Conservation (phyloP, 2,888 invertebrate genomes). For the Belgica antarctica region DNA sequence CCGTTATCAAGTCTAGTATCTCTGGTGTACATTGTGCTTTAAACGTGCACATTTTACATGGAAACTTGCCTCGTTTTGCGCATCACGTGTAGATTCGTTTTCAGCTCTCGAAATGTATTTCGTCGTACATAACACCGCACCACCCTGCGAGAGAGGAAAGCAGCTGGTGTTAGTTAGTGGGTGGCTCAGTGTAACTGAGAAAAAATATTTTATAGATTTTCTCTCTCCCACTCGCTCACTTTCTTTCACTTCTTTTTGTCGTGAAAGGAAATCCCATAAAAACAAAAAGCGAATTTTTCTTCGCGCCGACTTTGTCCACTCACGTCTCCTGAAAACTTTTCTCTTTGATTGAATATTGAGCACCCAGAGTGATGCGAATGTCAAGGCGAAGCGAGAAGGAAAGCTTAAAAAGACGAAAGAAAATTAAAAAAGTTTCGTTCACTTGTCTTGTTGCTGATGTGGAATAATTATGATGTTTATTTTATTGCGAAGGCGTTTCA, state of each 20-base stretch:
- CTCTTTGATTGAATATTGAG: conserved; percentile 43
- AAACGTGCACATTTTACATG: conserved; percentile 6
- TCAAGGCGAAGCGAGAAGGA: not conserved
- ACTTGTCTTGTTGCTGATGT: not conserved
- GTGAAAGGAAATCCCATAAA: conserved; percentile 15
- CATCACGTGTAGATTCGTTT: conserved; percentile 38
- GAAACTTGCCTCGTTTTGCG: conserved; percentile 31
- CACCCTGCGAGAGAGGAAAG: not conserved
- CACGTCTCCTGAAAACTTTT: conserved; percentile 15
- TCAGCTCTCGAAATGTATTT: conserved; percentile 21
- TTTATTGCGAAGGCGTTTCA: too few species aligned
- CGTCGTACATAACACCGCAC: not conserved
- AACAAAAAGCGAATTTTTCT: conserved; percentile 1
- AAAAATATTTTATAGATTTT: conserved; percentile 22
- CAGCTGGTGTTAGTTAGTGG: not conserved
- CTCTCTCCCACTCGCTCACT: too few species aligned
- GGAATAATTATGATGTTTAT: conserved; percentile 17
- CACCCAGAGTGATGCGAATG: conserved; percentile 16
- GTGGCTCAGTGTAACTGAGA: conserved; percentile 12
- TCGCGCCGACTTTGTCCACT: not conserved
- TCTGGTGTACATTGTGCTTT: not conserved
- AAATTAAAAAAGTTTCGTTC: not conserved
- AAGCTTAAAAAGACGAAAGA: not conserved
- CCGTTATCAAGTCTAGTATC: conserved; percentile 43
- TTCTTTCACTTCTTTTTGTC: not conserved